A percentile compares a stretch with the other conserved stretches of the same genome.
Evolutionary conservation across 2,888 invertebrate genomes (phyloP).

Genomic region (Cheilosia impressa): DNA sequence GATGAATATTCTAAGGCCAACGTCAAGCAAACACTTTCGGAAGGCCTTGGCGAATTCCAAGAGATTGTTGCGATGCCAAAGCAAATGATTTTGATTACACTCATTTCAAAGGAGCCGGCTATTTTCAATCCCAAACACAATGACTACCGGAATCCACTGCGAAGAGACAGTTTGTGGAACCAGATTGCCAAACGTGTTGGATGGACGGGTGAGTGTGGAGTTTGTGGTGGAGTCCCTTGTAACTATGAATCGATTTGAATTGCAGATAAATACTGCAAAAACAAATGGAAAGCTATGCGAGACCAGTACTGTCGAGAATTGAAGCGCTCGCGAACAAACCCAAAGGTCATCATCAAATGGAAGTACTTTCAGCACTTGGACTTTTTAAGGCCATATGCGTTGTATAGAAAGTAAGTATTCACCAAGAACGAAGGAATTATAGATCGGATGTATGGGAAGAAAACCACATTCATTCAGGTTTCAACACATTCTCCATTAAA

Average conservation of each 20-base stretch:
- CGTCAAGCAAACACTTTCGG: not conserved
- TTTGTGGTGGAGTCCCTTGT: not conserved
- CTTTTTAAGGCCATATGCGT: slow-evolving; percentile 81
- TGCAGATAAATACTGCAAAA: slow-evolving; percentile 80
- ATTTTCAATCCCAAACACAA: slow-evolving; percentile 81
- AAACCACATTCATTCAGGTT: too few relatives aligned
- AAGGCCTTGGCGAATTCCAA: not conserved
- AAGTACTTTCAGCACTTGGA: slow-evolving; percentile 81
- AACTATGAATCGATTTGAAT: not conserved
- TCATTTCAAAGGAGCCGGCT: slow-evolving; percentile 80
- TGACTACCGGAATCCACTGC: slow-evolving; percentile 79
- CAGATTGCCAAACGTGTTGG: slow-evolving; percentile 80
- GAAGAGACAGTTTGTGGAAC: slow-evolving; percentile 80
- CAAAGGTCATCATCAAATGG: slow-evolving; percentile 81
- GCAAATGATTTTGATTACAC: slow-evolving; percentile 79
- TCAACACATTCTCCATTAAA: too few relatives aligned
- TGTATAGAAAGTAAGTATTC: slow-evolving; percentile 80
- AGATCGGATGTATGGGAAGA: too few relatives aligned
- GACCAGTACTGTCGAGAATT: slow-evolving; percentile 82
- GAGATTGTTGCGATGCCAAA: slow-evolving; percentile 70
- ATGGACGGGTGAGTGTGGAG: slow-evolving; percentile 79
- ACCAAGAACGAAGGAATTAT: too few relatives aligned
- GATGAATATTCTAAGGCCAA: not conserved
- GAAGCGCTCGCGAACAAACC: slow-evolving; percentile 80
- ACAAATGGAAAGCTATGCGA: slow-evolving; percentile 82